Percentiles rank a stretch among this genome's conserved stretches.
phyloP scores from a whole-genome alignment of 2,113 vertebrate species.

The Capreolus pygargus region DNA sequence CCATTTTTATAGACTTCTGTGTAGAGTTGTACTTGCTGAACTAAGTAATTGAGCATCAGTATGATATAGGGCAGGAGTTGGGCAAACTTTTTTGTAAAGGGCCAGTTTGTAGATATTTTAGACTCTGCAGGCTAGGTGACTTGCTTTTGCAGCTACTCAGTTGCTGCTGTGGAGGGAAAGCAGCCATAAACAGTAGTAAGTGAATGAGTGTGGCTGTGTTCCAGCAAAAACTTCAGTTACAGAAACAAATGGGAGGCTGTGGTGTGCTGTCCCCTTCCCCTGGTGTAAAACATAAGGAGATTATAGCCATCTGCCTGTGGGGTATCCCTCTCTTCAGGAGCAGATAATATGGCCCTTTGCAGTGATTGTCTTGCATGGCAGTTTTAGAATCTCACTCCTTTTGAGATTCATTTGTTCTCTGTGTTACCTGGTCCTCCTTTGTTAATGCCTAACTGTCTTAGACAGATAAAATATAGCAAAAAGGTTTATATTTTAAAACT shows the following conservation, averaged over 20 bases:
- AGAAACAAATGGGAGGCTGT: neutral
- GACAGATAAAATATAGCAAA: conserved; percentile 15
- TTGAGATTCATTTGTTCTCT: conserved; percentile 17
- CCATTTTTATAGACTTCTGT: neutral
- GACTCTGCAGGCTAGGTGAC: neutral
- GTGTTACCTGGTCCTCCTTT: conserved; percentile 10
- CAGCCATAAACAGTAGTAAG: neutral
- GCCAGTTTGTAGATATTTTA: neutral
- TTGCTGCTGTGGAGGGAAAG: neutral
- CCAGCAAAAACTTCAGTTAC: neutral
- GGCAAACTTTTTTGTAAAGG: neutral
- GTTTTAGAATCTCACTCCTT: conserved; percentile 31
- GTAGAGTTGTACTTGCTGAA: neutral
- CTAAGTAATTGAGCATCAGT: neutral
- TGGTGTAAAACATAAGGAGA: neutral
- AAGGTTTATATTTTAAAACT: conserved; percentile 16
- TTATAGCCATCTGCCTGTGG: neutral
- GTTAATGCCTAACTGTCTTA: conserved; percentile 23
- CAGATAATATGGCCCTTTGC: neutral
- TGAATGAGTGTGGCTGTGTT: neutral
- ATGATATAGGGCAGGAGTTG: neutral
- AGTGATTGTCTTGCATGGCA: neutral
- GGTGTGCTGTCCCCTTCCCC: neutral
- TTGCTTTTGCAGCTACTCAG: neutral
- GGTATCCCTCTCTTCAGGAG: no score